phyloP scores from a whole-genome alignment of 2,888 invertebrate genomes.

The Latrodectus elegans region DNA sequence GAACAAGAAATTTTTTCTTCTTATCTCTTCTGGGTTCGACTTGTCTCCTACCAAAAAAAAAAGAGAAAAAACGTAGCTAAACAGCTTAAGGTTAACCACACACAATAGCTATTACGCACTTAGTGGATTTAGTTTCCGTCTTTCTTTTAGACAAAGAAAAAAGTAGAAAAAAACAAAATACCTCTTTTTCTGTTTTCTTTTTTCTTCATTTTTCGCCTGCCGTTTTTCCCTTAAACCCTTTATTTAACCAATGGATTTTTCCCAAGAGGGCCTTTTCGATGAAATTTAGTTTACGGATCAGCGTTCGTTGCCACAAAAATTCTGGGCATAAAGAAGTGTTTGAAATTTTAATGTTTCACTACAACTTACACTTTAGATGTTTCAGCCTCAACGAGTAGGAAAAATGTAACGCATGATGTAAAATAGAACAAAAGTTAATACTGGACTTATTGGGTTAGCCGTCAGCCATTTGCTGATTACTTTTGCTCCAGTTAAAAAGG shows the following conservation, averaged over 20 bases:
- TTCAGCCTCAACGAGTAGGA: too few relatives aligned
- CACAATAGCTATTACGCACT: conserved; percentile 62
- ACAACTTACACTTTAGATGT: too few relatives aligned
- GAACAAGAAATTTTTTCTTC: not conserved
- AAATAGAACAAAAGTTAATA: too few relatives aligned
- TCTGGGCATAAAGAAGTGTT: too few relatives aligned
- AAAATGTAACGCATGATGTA: too few relatives aligned
- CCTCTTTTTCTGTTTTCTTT: conserved; percentile 15
- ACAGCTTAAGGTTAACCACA: conserved; percentile 64
- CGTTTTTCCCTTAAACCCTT: conserved; percentile 30
- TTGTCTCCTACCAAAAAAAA: conserved; percentile 28
- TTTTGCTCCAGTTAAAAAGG: too few relatives aligned
- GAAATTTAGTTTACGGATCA: conserved; percentile 47
- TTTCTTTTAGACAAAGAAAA: conserved; percentile 27
- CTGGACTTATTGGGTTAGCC: too few relatives aligned
- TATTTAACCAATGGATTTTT: conserved; percentile 54
- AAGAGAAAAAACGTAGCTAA: conserved; percentile 33
- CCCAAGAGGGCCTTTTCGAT: not conserved
- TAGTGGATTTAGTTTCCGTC: conserved; percentile 56
- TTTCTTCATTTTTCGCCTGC: not conserved
- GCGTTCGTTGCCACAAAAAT: not conserved
- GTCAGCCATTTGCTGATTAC: too few relatives aligned
- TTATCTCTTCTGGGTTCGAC: not conserved
- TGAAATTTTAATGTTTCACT: not conserved
- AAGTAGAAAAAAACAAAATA: conserved; percentile 20